phyloP scores from a whole-genome alignment of 2,113 vertebrate species.

The Notarius quadriscutis region DNA sequence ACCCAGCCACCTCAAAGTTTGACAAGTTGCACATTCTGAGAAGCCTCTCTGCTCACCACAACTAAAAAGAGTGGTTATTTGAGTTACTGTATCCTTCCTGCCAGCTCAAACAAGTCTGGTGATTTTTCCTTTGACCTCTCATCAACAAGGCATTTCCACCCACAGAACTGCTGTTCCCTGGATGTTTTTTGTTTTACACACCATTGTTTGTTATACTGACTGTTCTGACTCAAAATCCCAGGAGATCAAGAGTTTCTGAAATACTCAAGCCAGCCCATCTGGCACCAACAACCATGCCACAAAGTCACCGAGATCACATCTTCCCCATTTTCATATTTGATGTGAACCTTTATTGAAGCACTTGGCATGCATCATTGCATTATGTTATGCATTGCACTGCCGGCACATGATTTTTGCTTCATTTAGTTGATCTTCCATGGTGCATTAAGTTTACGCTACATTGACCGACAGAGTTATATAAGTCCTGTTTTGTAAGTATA shows the following conservation, averaged over 20 bases:
- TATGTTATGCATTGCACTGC: not conserved
- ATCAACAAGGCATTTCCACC: not conserved
- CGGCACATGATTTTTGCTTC: not conserved
- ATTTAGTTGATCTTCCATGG: not conserved
- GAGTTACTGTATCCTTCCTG: not conserved
- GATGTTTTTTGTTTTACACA: constrained; percentile 5
- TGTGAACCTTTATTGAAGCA: too few relatives aligned
- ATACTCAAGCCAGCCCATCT: not conserved
- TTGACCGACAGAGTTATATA: not conserved
- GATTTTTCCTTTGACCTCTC: not conserved
- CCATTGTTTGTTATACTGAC: not conserved
- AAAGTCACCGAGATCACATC: not conserved
- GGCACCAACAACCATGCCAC: not conserved
- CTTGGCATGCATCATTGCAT: not conserved
- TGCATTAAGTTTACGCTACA: not conserved
- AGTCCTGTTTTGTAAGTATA: constrained; percentile 36
- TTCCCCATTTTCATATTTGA: not conserved
- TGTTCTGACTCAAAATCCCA: not conserved
- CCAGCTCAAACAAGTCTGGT: not conserved
- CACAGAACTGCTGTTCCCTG: not conserved
- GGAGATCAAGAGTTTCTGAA: not conserved
- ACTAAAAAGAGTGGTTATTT: not conserved
- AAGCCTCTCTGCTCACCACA: not conserved
- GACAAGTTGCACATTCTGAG: not conserved
- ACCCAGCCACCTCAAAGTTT: not conserved